phyloP scores from a whole-genome alignment of 1,140 invertebrate species.

The Lithobius niger region DNA sequence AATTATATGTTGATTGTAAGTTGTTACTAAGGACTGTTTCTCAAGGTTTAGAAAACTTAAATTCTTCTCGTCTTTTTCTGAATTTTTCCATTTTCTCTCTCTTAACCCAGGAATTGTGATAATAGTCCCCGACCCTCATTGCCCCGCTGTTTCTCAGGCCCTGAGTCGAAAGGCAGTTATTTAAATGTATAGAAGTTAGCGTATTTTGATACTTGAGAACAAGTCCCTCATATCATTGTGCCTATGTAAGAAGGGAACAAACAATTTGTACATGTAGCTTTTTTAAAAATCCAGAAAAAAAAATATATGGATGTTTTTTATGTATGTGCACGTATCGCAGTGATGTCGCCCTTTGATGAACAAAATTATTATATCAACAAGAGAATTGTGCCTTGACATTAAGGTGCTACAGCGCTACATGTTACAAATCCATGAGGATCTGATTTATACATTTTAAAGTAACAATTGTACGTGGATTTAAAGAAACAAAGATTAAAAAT shows the following conservation, averaged over 20 bases:
- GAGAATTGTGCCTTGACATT: neutral
- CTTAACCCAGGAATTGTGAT: neutral
- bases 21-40: conserved; percentile 4
- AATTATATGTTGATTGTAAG: neutral
- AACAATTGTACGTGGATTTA: neutral
- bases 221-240: conserved; percentile 10
- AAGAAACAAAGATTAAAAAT: neutral
- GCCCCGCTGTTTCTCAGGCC: neutral
- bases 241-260: conserved; percentile 9
- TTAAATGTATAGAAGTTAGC: neutral
- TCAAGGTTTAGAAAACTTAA: neutral
- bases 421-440: conserved; percentile 3
- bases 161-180: neutral
- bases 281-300: conserved; percentile 1
- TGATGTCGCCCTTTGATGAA: neutral
- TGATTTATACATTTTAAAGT: conserved; percentile 1
- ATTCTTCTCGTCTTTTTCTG: neutral
- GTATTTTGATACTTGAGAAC: conserved; percentile 3
- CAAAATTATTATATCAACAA: neutral
- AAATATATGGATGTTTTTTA: neutral
- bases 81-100: neutral
- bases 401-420: conserved; percentile 5
- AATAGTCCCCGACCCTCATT: neutral
- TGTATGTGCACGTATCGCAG: neutral
- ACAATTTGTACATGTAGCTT: conserved; percentile 5